Percentiles rank a stretch among this genome's conserved stretches.
Evolutionary conservation across 2,113 vertebrate genomes (phyloP).

Genomic region (Hydropotes inermis): DNA sequence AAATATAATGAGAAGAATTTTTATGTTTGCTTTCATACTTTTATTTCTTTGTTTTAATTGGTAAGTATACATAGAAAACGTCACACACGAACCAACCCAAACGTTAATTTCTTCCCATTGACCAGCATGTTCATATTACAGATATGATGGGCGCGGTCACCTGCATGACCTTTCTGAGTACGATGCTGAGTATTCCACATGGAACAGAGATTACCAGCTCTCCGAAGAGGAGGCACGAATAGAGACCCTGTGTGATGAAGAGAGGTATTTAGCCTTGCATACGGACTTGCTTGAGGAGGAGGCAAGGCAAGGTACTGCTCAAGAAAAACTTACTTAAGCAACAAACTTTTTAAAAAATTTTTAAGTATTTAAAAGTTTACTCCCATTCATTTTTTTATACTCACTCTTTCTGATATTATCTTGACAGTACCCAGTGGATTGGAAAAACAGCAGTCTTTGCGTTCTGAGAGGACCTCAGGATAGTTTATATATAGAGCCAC

Average conservation of each 20-base stretch:
- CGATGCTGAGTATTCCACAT: conserved; percentile 94
- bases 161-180: conserved; percentile 99
- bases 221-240: conserved; percentile 98
- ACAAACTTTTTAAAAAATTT: conserved; percentile 72
- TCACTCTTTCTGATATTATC: conserved; percentile 92
- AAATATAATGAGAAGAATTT: conserved; percentile 73
- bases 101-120: conserved; percentile 78
- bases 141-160: conserved; percentile 99
- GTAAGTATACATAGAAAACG: conserved; percentile 79
- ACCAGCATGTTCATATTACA: conserved; percentile 89
- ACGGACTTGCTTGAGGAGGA: conserved; percentile 99
- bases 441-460: conserved; percentile 88
- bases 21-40: conserved; percentile 64
- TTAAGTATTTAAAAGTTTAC: conserved; percentile 80
- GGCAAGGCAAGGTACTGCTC: conserved; percentile 95
- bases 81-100: conserved; percentile 53
- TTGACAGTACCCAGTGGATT: conserved; percentile 90
- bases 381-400: conserved; percentile 86
- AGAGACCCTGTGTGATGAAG: conserved; percentile 97
- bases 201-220: conserved; percentile 97
- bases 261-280: conserved; percentile 99
- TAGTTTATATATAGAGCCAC: conserved; percentile 88
- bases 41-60: conserved; percentile 71
- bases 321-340: conserved; percentile 83
- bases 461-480: conserved; percentile 88